Conservation (phyloP, 2,888 invertebrate species). For the Tenthredo notha region DNA sequence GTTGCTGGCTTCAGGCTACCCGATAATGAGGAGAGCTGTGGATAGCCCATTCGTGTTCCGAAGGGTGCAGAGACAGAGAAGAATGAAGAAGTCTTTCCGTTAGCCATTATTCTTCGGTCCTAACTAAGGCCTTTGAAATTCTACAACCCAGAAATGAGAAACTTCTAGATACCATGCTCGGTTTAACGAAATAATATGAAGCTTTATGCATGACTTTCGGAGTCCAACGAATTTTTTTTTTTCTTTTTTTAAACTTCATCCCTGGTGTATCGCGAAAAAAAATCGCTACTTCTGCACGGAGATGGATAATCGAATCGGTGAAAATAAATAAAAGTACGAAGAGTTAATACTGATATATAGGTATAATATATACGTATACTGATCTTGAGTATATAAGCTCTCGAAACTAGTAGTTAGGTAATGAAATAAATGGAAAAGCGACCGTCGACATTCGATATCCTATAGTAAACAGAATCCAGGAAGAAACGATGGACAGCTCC, state of each 20-base stretch:
- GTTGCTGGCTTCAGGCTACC: constrained; percentile 2
- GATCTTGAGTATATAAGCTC: background rate
- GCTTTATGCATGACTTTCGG: background rate
- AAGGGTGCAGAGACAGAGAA: constrained; percentile 5
- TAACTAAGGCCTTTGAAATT: constrained; percentile 15
- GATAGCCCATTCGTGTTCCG: constrained; percentile 26
- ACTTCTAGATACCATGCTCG: background rate
- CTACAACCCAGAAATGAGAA: background rate
- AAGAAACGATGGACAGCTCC: constrained; percentile 48
- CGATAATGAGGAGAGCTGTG: constrained; percentile 38
- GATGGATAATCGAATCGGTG: background rate
- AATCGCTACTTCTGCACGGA: background rate
- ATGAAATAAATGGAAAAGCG: constrained; percentile 52
- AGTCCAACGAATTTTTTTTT: background rate
- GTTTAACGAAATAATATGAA: constrained; percentile 4
- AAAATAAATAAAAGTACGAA: too few relatives aligned
- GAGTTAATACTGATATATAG: too few relatives aligned
- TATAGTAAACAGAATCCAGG: constrained; percentile 34
- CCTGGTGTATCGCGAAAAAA: too few relatives aligned
- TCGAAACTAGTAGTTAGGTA: constrained; percentile 16
- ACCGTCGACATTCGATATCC: constrained; percentile 42
- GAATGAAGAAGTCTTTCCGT: constrained; percentile 36
- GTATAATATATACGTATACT: too few relatives aligned
- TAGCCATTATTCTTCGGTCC: constrained; percentile 17
- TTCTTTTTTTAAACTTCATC: background rate